Conservation (phyloP, 1,140 invertebrate genomes). For the Apis dorsata region DNA sequence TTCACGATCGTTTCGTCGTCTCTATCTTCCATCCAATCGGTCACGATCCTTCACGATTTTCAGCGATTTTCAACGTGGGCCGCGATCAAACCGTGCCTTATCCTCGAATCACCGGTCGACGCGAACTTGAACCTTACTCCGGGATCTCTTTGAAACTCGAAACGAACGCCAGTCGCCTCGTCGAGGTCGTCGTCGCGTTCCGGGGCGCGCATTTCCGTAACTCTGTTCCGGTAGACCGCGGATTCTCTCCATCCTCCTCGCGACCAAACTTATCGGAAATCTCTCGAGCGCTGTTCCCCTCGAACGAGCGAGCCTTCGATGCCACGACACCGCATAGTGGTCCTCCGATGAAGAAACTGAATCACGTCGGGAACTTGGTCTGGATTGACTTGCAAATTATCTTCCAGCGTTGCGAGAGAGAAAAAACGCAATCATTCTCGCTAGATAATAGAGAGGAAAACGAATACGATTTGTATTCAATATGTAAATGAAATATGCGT, state of each 20-base stretch:
- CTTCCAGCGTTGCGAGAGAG: too few species aligned
- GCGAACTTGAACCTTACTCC: conserved; percentile 15
- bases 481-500: too few species aligned
- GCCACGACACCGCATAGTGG: not conserved
- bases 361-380: not conserved
- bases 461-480: too few species aligned
- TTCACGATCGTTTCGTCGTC: not conserved
- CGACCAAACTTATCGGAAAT: not conserved
- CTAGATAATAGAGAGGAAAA: too few species aligned
- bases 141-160: conserved; percentile 7
- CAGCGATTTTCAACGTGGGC: not conserved
- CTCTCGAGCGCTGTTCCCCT: not conserved
- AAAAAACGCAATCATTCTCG: not conserved
- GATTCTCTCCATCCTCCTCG: conserved; percentile 21
- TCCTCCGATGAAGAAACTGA: not conserved
- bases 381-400: not conserved
- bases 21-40: conserved; percentile 44
- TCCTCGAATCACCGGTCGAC: conserved; percentile 42
- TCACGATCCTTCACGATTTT: not conserved
- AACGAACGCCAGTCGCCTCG: conserved; percentile 15
- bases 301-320: not conserved
- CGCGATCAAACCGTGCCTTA: not conserved
- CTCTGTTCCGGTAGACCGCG: not conserved
- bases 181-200: conserved; percentile 37
- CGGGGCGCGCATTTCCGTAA: conserved; percentile 27